Base-by-base conservation (phyloP, 2,113 vertebrate species). In the Hemibates koningsi region DNA sequence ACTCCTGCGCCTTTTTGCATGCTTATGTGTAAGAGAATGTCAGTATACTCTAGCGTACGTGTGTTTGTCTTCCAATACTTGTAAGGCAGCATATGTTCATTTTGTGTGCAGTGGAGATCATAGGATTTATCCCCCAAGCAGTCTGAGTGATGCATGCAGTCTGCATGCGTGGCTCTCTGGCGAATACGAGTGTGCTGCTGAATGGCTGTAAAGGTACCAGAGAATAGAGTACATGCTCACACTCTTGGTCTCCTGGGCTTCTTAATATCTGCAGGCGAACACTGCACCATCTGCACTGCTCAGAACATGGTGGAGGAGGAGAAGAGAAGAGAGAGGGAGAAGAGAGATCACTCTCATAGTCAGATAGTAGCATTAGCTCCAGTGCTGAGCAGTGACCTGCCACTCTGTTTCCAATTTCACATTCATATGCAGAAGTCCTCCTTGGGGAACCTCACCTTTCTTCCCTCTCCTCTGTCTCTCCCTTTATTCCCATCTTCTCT, bases 241-340 rank as follows among this genome's bases (percentile, higher is more conserved):
- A 21, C 63, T 50, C 90, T 34, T 45, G 59, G 82, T 95, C 95
- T 95, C 95, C 41, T 87, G 95, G 92, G 95, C 79, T 95, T 94
- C 92, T 88, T 94, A 94, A 95, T 96, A 95, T 96, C 95, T 95
- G 92, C 91, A 66, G 95, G 93, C 91, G 85, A 95, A 93, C 88
- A 86, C 92, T 94, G 94, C 94, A 90, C 95, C 96, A 96, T 96
- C 95, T 96, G 95, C 93, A 95, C 89, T 38, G 82, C 93, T 94
- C 89, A 52, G 85, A 90, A 85, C 86, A 81, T 81, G 17, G 90
- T 59, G 71, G 76, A 68, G 88, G 84, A 81, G 53, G 19, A 66
- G 32, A 63, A 63, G 9, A 63, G 27, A 61, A 34, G 19, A 53
- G 52, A 53, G 53, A 56, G 27, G 11, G 54, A 27, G 21, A 57